These are phyloP conservation scores for Silurus lanzhouensis DNA, from an alignment of 2,797 vertebrate genomes.

Conservation along the genomic window DNA sequence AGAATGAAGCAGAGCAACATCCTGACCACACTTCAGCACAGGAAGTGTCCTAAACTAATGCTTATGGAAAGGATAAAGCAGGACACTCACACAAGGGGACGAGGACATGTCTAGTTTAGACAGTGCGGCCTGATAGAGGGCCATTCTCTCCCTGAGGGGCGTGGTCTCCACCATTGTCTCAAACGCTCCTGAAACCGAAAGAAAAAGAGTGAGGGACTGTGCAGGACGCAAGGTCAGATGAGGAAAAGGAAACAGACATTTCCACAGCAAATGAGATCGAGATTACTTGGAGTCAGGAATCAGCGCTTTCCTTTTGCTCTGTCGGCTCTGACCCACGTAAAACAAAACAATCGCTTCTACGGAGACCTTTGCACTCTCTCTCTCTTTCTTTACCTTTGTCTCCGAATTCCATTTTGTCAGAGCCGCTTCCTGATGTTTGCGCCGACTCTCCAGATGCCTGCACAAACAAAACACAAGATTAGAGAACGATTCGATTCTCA, in stretches of 20 bases:
- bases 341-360: conserved; percentile 4
- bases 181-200: conserved; percentile 5
- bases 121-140: conserved; percentile 91
- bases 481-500: too few species aligned
- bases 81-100: conserved; percentile 66
- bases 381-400: conserved; percentile 50
- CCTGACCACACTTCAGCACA: not conserved
- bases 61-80: not conserved
- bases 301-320: conserved; percentile 32
- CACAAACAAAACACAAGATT: conserved; percentile 53
- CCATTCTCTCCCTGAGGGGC: conserved; percentile 90
- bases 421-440: conserved; percentile 58
- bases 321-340: not conserved
- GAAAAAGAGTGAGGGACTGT: not conserved
- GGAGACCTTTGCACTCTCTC: not conserved
- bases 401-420: conserved; percentile 77
- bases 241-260: conserved; percentile 28
- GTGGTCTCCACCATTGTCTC: conserved; percentile 77
- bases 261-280: conserved; percentile 18
- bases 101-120: conserved; percentile 80
- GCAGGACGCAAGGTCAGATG: conserved; percentile 24
- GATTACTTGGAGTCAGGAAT: conserved; percentile 7
- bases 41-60: not conserved
- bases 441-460: conserved; percentile 77
- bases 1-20: not conserved